Conservation (phyloP, 2,113 vertebrate species). For the Actenoides lindsayi region DNA sequence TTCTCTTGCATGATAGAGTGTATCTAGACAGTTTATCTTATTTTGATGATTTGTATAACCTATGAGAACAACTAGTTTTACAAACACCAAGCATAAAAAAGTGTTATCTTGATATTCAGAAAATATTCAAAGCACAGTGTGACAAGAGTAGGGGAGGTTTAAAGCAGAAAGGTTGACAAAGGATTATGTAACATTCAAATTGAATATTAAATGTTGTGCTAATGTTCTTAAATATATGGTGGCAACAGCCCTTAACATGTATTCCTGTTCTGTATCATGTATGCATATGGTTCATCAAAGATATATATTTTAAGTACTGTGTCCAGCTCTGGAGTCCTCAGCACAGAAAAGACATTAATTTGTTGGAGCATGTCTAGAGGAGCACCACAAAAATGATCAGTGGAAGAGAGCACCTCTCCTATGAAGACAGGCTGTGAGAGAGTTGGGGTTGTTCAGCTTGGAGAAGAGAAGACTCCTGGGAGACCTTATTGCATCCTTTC, state of each 20-base stretch:
- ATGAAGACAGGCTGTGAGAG: background rate
- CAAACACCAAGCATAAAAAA: background rate
- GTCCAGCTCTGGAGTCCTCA: background rate
- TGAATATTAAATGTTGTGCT: background rate
- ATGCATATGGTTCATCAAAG: background rate
- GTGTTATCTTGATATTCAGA: background rate
- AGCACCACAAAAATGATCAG: background rate
- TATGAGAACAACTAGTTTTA: background rate
- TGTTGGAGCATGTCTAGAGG: background rate
- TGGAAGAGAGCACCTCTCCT: background rate
- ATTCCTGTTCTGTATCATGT: background rate
- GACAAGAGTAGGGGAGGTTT: accelerated
- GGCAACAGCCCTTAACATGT: background rate
- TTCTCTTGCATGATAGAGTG: background rate
- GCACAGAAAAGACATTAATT: background rate
- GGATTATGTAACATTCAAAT: background rate
- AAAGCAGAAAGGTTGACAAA: background rate
- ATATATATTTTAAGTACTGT: background rate
- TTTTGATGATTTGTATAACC: background rate
- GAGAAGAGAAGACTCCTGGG: background rate
- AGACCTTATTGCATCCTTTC: background rate
- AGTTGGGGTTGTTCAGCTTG: background rate
- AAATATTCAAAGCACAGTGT: background rate
- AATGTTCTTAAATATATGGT: background rate
- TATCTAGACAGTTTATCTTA: background rate